A percentile compares a stretch with the other conserved stretches of the same genome.
These are phyloP conservation scores for Leistus spinibarbis DNA, from an alignment of 2,888 invertebrate genomes.

Conservation along the genomic window DNA sequence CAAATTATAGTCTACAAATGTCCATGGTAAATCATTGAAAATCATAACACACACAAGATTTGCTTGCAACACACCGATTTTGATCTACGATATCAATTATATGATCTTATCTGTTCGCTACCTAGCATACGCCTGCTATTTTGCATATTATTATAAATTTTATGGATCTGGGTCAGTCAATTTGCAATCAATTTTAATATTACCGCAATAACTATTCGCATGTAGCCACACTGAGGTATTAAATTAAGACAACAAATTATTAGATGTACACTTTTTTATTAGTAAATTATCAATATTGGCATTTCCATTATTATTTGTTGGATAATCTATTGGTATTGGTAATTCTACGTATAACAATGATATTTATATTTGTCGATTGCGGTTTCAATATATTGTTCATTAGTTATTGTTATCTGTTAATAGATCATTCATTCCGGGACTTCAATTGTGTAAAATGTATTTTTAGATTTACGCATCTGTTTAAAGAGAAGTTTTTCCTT, in stretches of 20 bases:
- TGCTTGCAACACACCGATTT: neutral
- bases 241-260: neutral
- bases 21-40: neutral
- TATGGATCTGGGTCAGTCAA: constrained; percentile 31
- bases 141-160: constrained; percentile 16
- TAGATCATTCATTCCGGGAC: neutral
- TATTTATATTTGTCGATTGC: neutral
- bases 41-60: neutral
- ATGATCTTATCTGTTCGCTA: neutral
- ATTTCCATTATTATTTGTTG: neutral
- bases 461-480: neutral
- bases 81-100: neutral
- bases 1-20: neutral
- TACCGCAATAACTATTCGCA: neutral
- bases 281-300: neutral
- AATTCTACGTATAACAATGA: neutral
- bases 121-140: constrained; percentile 23
- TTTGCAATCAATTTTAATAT: constrained; percentile 33
- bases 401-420: neutral
- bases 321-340: neutral
- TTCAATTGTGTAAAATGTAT: neutral
- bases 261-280: neutral
- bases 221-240: neutral
- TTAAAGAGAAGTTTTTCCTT: constrained; percentile 1
- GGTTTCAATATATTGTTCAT: too few species aligned